Evolutionary conservation across 2,888 invertebrate genomes (phyloP), one percentile per base, ranked within the genome.

Genomic region (Phengaris arion): DNA sequence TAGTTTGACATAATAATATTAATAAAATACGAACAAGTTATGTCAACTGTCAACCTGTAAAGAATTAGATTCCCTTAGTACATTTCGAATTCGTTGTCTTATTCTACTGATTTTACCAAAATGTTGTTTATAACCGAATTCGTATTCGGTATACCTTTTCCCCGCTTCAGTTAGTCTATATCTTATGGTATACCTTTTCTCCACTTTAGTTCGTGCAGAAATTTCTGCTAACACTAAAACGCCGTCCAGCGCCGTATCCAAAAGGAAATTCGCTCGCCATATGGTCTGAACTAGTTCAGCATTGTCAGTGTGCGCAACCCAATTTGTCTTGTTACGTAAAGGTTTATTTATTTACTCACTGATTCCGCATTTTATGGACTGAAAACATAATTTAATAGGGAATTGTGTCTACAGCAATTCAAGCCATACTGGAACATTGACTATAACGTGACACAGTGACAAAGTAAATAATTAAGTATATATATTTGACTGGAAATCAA

Each of bases 291-390:
- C 22, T 59, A 22, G 22, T 59, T 57, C 57, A 57, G n/a, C 15
- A 15, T 59, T 59, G 48, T 48, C 35, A 4, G 35, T 4, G 8
- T 48, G 22, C 22, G 59, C 10, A 59, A 59, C 59, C 22, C 59
- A 59, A 59, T 59, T 59, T 59, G 59, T 59, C 59, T 59, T 59
- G 59, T 59, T 59, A 22, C 59, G 59, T 59, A 4, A 8, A 15
- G 57, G 8, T 3, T 57, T 59, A 59, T 59, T 59, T 57, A 15
- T 57, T 59, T 59, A 59, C 10, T 1, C 10, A 22, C 59, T 3
- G 22, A 59, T 59, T 59, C 22, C 59, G 59, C 59, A 59, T 22
- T 59, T 9, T 22, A 3, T 22, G 59, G 15, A n/a, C 2, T 35
- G 35, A 35, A 59, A 22, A 59, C 22, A 9, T 59, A 6, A 22